These are phyloP conservation scores for Menidia menidia DNA, from an alignment of 2,797 vertebrate genomes.

Conservation along the genomic window DNA sequence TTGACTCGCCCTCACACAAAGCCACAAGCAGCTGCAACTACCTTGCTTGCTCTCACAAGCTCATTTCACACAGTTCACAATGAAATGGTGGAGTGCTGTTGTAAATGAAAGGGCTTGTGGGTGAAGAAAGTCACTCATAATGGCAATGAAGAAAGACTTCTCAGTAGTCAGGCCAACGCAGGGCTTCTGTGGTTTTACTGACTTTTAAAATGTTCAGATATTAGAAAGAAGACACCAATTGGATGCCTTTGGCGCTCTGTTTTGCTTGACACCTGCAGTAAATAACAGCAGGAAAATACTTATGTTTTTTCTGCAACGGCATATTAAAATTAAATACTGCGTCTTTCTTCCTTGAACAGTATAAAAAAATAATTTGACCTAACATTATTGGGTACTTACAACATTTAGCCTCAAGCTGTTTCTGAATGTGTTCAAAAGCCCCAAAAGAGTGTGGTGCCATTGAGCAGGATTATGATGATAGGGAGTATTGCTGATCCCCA, in stretches of 20 bases:
- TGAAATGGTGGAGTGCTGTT: constrained; percentile 24
- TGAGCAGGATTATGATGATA: constrained; percentile 18
- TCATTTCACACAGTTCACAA: constrained; percentile 14
- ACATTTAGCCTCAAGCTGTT: constrained; percentile 36
- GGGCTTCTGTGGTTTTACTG: not conserved
- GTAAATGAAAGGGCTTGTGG: constrained; percentile 24
- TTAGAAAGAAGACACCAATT: not conserved
- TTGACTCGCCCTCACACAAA: constrained; percentile 14
- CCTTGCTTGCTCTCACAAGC: constrained; percentile 7
- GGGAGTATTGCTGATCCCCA: constrained; percentile 19
- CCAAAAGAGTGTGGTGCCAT: constrained; percentile 19
- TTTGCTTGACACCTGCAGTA: constrained; percentile 32
- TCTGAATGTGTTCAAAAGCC: constrained; percentile 26
- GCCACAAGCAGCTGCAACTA: constrained; percentile 4
- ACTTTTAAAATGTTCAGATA: constrained; percentile 2
- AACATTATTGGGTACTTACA: constrained; percentile 15
- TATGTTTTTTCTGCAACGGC: constrained; percentile 16
- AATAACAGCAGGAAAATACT: constrained; percentile 19
- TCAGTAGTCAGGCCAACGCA: constrained; percentile 21
- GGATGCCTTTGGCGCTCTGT: constrained; percentile 3
- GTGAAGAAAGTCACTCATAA: constrained; percentile 12
- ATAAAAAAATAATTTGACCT: constrained; percentile 15
- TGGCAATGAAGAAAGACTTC: constrained; percentile 5
- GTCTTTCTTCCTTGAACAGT: constrained; percentile 8
- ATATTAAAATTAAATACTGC: constrained; percentile 13